Conservation (phyloP, 2,888 invertebrate genomes). For the Drosophila helvetica region DNA sequence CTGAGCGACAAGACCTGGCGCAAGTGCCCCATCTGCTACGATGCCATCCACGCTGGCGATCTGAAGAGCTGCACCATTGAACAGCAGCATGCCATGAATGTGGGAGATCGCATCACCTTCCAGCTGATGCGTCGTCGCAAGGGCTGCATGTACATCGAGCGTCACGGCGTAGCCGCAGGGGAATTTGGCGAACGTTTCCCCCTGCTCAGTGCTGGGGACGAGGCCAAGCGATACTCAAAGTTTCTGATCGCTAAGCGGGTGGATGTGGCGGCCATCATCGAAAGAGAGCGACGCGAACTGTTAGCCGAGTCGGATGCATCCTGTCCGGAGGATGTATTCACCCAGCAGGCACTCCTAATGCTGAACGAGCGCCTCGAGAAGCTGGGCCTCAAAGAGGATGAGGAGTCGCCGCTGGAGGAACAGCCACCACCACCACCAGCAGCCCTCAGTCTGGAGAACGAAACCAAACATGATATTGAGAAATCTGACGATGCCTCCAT, state of each 20-base stretch:
- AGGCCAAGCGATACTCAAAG: conserved; percentile 86
- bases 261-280: conserved; percentile 89
- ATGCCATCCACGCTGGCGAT: conserved; percentile 90
- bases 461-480: conserved; percentile 55
- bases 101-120: conserved; percentile 90
- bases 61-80: conserved; percentile 89
- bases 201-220: conserved; percentile 84
- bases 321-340: conserved; percentile 92
- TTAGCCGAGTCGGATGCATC: conserved; percentile 88
- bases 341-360: conserved; percentile 92
- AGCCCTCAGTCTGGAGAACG: not conserved
- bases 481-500: conserved; percentile 62
- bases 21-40: conserved; percentile 97
- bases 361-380: conserved; percentile 83
- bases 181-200: conserved; percentile 77
- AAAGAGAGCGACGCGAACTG: conserved; percentile 89
- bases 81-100: conserved; percentile 80
- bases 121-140: conserved; percentile 93
- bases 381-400: conserved; percentile 62
- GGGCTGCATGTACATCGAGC: conserved; percentile 84
- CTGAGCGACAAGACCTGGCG: conserved; percentile 92
- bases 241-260: conserved; percentile 89
- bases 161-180: conserved; percentile 43
- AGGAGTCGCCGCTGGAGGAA: conserved; percentile 39
- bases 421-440: conserved; percentile 21